Evolutionary conservation across 1,140 invertebrate genomes (phyloP), one percentile per base, ranked within the genome.

Genomic region (Laupala kohalensis): DNA sequence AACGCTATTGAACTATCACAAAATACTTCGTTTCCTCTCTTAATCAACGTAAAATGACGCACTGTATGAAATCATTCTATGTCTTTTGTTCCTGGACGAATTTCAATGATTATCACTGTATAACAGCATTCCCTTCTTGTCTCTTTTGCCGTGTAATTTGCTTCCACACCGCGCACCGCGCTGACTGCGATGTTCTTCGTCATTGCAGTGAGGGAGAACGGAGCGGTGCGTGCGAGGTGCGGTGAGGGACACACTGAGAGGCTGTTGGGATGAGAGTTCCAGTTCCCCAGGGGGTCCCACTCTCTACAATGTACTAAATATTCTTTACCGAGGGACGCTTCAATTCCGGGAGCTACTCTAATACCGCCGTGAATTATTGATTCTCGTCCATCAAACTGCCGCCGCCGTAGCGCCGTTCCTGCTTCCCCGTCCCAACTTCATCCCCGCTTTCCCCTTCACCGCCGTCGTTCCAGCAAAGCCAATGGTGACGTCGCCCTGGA

Each of bases 341-440:
- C 27, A 62, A 69, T 69, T 69, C 69, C 69, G 30, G 6, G 67
- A 53, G 3, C 29, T 13, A 5, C 69, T 70, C 23, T 70, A 70
- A 70, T 70, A 23, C 69, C 69, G 37, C 25, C 69, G 25, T 70
- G 69, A 53, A 70, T 70, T 70, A 70, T 70, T 70, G 69, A 70
- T 70, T 70, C 30, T 24, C 2, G 62, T 63, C 69, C 69, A 70
- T 70, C 69, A 70, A 69, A 70, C 69, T 70, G 69, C 27, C 24
- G 69, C 69, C 30, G 15, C 3, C 67, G 67, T 25, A 19, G 26
- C 67, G 64, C 64, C 6, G 30, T 9, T 9, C 9, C 37, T 53
- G 37, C 37, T 15, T 53, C 9, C 37, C 9, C 4, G 19, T 25
- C 15, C n/a, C 19, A 3, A 15, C 24, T 25, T 23, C 24, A 6